Evolutionary conservation across 2,888 invertebrate genomes (phyloP).

Genomic region (Eremobia ochroleuca): DNA sequence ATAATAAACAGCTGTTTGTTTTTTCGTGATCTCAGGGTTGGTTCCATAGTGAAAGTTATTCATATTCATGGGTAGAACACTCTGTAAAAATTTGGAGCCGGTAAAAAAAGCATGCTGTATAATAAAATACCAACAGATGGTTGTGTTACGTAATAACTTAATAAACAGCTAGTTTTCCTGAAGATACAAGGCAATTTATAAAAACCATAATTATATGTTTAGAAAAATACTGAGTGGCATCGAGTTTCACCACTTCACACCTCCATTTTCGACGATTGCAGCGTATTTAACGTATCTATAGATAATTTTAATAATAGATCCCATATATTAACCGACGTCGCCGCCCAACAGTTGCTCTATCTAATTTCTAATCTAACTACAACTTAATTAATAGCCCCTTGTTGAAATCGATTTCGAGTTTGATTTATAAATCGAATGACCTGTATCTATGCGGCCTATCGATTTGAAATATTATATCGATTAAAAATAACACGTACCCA

Average conservation of each 20-base stretch:
- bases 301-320: conserved; percentile 71
- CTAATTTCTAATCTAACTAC: conserved; percentile 90
- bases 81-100: no score
- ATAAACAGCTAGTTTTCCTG: conserved; percentile 67
- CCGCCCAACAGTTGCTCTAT: conserved; percentile 87
- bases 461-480: conserved; percentile 82
- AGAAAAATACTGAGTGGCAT: conserved; percentile 69
- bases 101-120: no score
- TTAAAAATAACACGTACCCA: conserved; percentile 76
- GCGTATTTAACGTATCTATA: conserved; percentile 51
- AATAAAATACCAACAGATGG: conserved; percentile 69
- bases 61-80: no score
- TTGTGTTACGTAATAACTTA: conserved; percentile 66
- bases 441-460: conserved; percentile 85
- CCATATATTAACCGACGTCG: conserved; percentile 82
- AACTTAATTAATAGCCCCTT: conserved; percentile 91
- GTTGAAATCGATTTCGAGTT: conserved; percentile 90
- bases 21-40: no score
- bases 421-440: conserved; percentile 90
- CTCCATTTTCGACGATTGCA: conserved; percentile 71
- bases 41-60: no score
- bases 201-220: conserved; percentile 69
- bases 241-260: conserved; percentile 79
- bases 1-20: no score
- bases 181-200: conserved; percentile 63